These are phyloP conservation scores for Zenarchopterus dispar DNA, from an alignment of 2,797 vertebrate genomes.

Conservation along the genomic window DNA sequence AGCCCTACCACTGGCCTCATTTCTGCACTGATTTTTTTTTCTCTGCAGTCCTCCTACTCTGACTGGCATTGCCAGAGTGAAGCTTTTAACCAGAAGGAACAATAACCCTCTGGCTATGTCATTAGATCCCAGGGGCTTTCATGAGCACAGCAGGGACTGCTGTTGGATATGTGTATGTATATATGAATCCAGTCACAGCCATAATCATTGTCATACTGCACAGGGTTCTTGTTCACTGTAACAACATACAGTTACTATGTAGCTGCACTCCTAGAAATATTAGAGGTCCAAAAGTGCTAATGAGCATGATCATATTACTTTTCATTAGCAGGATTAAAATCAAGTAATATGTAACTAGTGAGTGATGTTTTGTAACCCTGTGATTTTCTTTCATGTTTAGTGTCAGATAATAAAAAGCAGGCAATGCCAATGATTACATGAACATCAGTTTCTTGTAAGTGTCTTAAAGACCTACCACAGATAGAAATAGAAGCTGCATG, in stretches of 20 bases:
- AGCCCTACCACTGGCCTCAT: constrained; percentile 16
- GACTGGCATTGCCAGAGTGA: constrained; percentile 41
- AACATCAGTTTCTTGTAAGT: constrained; percentile 17
- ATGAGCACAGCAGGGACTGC: constrained; percentile 43
- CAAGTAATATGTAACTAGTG: constrained; percentile 8
- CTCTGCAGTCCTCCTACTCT: constrained; percentile 34
- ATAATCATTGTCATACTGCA: constrained; percentile 45
- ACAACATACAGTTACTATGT: constrained; percentile 21
- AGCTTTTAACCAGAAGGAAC: constrained; percentile 59
- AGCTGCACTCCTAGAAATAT: constrained; percentile 21
- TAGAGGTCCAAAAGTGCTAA: constrained; percentile 38
- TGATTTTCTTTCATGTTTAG: constrained; percentile 3
- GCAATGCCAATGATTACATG: constrained; percentile 18
- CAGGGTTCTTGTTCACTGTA: constrained; percentile 25
- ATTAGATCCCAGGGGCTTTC: constrained; percentile 64
- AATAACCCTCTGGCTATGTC: constrained; percentile 62
- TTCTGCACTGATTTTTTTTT: constrained; percentile 36
- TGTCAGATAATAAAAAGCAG: constrained; percentile 28
- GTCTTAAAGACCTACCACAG: constrained; percentile 33
- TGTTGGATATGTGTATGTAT: constrained; percentile 48
- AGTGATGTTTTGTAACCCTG: constrained; percentile 20
- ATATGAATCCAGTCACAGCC: constrained; percentile 56
- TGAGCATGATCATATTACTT: constrained; percentile 35
- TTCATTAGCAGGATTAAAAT: constrained; percentile 40
- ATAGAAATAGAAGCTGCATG: constrained; percentile 22